These are phyloP conservation scores for Scytalopus superciliaris DNA, from an alignment of 2,113 vertebrate genomes.

Conservation along the genomic window DNA sequence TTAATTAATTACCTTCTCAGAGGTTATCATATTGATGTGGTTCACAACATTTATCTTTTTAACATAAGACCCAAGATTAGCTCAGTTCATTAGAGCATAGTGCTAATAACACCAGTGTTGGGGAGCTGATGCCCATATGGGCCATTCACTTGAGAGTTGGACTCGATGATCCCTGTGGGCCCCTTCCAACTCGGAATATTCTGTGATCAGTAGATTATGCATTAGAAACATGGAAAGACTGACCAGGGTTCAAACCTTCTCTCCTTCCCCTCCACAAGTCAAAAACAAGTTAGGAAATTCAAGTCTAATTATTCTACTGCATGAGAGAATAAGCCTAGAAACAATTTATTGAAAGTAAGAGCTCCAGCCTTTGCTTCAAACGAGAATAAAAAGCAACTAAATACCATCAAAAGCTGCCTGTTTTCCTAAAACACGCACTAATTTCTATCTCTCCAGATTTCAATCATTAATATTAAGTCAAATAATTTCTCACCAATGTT, in stretches of 20 bases:
- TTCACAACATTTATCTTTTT: background rate
- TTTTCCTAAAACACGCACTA: background rate
- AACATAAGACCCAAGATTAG: background rate
- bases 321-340: background rate
- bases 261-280: background rate
- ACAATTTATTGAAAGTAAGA: background rate
- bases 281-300: background rate
- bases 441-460: background rate
- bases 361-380: background rate
- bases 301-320: background rate
- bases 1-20: background rate
- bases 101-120: background rate
- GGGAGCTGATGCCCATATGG: background rate
- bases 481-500: background rate
- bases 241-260: background rate
- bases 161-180: background rate
- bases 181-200: background rate
- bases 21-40: background rate
- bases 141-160: background rate
- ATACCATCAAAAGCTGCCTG: background rate
- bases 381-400: background rate
- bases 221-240: background rate
- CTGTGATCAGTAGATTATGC: background rate
- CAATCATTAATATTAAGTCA: background rate
- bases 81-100: background rate